Conservation (phyloP, 1,140 invertebrate genomes). For the Drosophila jambulina region DNA sequence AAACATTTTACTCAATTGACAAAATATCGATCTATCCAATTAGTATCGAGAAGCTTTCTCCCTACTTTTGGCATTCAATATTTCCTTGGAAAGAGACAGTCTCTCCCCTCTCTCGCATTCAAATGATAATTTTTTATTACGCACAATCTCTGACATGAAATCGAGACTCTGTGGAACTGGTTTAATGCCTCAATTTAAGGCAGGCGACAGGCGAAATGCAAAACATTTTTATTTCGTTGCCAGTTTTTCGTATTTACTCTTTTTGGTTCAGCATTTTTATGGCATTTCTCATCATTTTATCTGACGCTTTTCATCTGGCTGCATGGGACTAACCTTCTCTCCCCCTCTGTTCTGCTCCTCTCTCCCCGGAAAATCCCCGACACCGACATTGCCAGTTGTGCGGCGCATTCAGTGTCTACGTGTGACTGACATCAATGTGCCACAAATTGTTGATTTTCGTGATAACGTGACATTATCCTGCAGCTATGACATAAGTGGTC, state of each 20-base stretch:
- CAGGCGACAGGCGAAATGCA: slow-evolving; percentile 49
- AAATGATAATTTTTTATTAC: slow-evolving; percentile 50
- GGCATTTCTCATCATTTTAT: slow-evolving; percentile 81
- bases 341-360: slow-evolving; percentile 1
- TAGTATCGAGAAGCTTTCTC: not conserved
- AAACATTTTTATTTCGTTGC: slow-evolving; percentile 56
- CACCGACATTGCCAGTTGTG: slow-evolving; percentile 53
- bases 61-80: not conserved
- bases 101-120: not conserved
- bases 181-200: slow-evolving; percentile 53
- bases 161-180: slow-evolving; percentile 29
- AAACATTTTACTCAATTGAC: not conserved
- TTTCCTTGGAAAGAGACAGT: not conserved
- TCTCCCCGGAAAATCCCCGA: slow-evolving; percentile 13
- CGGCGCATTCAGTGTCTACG: slow-evolving; percentile 78
- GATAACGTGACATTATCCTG: slow-evolving; percentile 86
- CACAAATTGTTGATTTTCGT: slow-evolving; percentile 86
- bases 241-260: slow-evolving; percentile 40
- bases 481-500: slow-evolving; percentile 87
- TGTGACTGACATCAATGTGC: slow-evolving; percentile 85
- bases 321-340: slow-evolving; percentile 38
- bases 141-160: slow-evolving; percentile 42
- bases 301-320: slow-evolving; percentile 58
- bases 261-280: slow-evolving; percentile 59
- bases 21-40: slow-evolving; percentile 1